These are phyloP conservation scores for Tachysurus vachellii DNA, from an alignment of 2,113 vertebrate genomes.

Conservation along the genomic window DNA sequence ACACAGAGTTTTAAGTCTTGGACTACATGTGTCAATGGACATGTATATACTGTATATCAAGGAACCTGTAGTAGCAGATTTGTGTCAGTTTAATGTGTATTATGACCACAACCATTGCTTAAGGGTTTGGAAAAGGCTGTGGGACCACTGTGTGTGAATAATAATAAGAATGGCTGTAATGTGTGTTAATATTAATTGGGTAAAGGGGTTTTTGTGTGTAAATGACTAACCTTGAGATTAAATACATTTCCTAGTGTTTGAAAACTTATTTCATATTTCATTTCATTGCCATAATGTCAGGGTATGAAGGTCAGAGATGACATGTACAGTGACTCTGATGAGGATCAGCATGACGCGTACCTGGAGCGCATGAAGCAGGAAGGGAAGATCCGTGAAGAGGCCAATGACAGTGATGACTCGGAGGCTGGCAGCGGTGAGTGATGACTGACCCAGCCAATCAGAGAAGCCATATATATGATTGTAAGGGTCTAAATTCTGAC, in stretches of 20 bases:
- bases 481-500: not conserved
- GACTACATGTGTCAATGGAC: not conserved
- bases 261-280: not conserved
- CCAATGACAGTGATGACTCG: conserved; percentile 88
- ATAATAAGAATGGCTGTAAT: conserved; percentile 21
- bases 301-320: conserved; percentile 89
- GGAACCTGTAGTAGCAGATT: not conserved
- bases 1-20: not conserved
- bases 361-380: conserved; percentile 98
- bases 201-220: not conserved
- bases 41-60: not conserved
- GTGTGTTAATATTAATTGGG: not conserved
- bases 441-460: not conserved
- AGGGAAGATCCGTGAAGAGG: conserved; percentile 95
- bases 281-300: conserved; percentile 62
- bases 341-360: conserved; percentile 94
- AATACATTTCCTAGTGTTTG: not conserved
- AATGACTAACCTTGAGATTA: conserved; percentile 18
- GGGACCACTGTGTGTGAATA: conserved; percentile 1
- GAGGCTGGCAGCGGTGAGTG: conserved; percentile 88
- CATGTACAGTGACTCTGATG: conserved; percentile 91
- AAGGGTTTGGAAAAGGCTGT: conserved; percentile 16
- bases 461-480: not conserved
- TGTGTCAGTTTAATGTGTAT: conserved; percentile 7
- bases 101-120: conserved; percentile 27